Base-by-base conservation (phyloP, 1,140 invertebrate genomes). In the Ceratina japonica region DNA sequence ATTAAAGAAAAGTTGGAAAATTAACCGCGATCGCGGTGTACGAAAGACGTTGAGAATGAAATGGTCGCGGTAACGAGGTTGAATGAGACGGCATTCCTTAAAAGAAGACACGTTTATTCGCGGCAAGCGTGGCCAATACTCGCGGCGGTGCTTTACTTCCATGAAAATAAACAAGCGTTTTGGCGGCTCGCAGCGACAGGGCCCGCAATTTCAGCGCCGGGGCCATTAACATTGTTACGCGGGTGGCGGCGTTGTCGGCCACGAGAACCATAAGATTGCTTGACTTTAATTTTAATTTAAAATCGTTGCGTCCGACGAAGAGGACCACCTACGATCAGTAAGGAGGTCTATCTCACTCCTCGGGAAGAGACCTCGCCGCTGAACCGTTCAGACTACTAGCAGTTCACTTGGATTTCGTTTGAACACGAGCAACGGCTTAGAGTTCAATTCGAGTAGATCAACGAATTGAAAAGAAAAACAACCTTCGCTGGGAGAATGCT, bases 241-340 rank as follows among this genome's bases (percentile, higher is more conserved):
- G 88, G 88, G 88, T 90, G 89, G 89, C 86, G 74, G 84, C 58
- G 87, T 86, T 88, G 85, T 89, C 85, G 83, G 79, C 75, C 82
- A 80, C 76, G 84, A 75, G 86, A 82, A 82, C 73, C 86, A 81
- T 89, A 89, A 90, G 90, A 89, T 85, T 73, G 79, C 88, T 85
- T 87, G 86, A 88, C 85, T 90, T 91, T 91, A 92, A 91, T 91
- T 91, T 91, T 91, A 91, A 91, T 92, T 92, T 92, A 90, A 91
- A 91, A 90, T 90, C 86, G 83, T 89, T 89, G 86, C 85, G 76
- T 83, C 85, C 87, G 82, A 88, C 83, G 80, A 81, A 70, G 64
- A 82, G 82, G 91, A 92, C 91, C 91, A 92, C 91, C 91, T 91
- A 91, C 90, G 89, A 90, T 84, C 85, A 80, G 78, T 75, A 83